Evolutionary conservation across 2,797 vertebrate genomes (phyloP), one percentile per base, ranked within the genome.

Genomic region (Sebastes vulpes): DNA sequence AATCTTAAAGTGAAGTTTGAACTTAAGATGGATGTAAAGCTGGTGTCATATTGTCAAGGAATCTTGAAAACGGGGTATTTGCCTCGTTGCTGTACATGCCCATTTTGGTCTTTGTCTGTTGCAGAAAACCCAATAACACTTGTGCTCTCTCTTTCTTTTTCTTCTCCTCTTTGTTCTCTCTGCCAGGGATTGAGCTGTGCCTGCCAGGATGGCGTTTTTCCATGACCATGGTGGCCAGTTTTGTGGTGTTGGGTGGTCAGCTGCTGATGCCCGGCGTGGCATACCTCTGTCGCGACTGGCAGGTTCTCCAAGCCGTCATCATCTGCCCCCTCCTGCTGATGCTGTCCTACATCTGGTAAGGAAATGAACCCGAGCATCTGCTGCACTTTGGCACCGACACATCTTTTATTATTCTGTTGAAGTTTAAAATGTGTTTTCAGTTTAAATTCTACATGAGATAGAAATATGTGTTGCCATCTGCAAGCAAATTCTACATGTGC

Each of bases 161-260:
- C 18, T 23, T 23, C 35, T 28, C 18, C 29, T 14, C 3, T 68
- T 57, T 77, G n/a, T 85, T 60, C 32, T 71, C 16, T 73, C 66
- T 73, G 9, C 56, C 92, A 99, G 98, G 98, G 85, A 97, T 99
- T 54, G 98, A 99, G 94, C 96, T 99, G 81, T 99, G 98, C 81
- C 95, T 98, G 69, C 98, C 98, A 0, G 94, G 91, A 16, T 97
- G 97, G 93, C 97, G 98, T 26, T 99, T 99, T 94, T 97, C 98
- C 95, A 96, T 99, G 96, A 98, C 98, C 32, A 99, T 99, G 98
- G 97, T 98, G 94, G 97, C 98, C 0, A 99, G 94, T 88, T 99
- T 99, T 77, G 96, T 99, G 81, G 93, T 97, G 85, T 91, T 99
- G 95, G 98, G 96, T 0, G 98, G 98, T 53, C 98, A 98, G 94